phyloP scores from a whole-genome alignment of 1,140 invertebrate genomes.

The Orius insidiosus region DNA sequence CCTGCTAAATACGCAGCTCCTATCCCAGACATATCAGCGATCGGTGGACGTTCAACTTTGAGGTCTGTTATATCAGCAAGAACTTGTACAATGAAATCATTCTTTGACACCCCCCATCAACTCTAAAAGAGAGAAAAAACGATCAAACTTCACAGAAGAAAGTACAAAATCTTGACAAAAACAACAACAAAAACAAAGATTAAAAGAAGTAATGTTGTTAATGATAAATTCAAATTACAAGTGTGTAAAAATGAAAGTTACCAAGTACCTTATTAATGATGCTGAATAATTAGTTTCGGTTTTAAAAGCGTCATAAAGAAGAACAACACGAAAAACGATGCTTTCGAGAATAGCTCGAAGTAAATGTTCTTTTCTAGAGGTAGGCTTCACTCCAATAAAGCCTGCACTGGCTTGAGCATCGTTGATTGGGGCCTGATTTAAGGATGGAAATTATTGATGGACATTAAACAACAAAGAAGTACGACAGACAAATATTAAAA shows the following conservation, averaged over 20 bases:
- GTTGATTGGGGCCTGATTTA: slow-evolving; percentile 82
- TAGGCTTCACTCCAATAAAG: slow-evolving; percentile 69
- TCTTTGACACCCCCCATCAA: slow-evolving; percentile 85
- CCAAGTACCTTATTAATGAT: slow-evolving; percentile 37
- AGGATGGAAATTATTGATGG: no score
- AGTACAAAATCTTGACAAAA: no score
- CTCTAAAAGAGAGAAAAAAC: slow-evolving; percentile 34
- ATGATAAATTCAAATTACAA: no score
- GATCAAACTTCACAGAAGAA: no score
- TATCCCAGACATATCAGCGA: slow-evolving; percentile 54
- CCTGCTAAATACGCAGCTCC: slow-evolving; percentile 70
- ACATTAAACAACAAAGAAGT: neutral
- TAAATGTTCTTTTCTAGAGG: slow-evolving; percentile 60
- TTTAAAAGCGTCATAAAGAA: slow-evolving; percentile 52
- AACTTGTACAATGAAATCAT: slow-evolving; percentile 77
- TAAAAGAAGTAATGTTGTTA: no score
- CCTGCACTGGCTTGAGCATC: slow-evolving; percentile 64
- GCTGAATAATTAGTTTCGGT: slow-evolving; percentile 42
- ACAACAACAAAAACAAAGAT: no score
- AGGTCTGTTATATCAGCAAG: slow-evolving; percentile 63
- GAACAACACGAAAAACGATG: slow-evolving; percentile 63
- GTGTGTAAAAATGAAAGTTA: no score
- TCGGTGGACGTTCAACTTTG: slow-evolving; percentile 46
- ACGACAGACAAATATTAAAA: no score
- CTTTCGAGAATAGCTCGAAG: slow-evolving; percentile 71